Percentiles rank a stretch among this genome's conserved stretches.
phyloP scores from a whole-genome alignment of 2,113 vertebrate genomes.

The Narcine bancroftii region DNA sequence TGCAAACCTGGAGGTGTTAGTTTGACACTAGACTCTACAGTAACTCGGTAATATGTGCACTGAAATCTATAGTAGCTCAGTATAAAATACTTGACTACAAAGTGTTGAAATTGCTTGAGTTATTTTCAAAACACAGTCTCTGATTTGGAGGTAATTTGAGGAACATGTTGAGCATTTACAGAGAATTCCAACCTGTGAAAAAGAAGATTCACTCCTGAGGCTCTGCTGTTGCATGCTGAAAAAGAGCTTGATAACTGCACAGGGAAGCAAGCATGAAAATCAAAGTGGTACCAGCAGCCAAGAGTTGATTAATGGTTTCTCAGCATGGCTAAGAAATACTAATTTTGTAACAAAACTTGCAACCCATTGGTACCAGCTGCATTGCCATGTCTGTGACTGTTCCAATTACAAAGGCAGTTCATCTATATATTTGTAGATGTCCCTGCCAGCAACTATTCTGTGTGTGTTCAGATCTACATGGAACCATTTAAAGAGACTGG shows the following conservation, averaged over 20 bases:
- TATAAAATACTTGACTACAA: too few species aligned
- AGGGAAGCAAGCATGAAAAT: not conserved
- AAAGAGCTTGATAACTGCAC: not conserved
- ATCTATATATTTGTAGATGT: not conserved
- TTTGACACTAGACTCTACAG: too few species aligned
- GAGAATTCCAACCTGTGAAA: not conserved
- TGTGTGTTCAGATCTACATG: not conserved
- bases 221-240: not conserved
- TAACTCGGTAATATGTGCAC: too few species aligned
- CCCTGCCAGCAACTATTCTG: not conserved
- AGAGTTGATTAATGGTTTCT: not conserved
- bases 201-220: not conserved
- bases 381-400: not conserved
- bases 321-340: too few species aligned
- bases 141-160: not conserved
- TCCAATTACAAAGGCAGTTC: too few species aligned
- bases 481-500: not conserved
- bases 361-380: not conserved
- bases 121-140: not conserved
- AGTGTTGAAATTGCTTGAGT: not conserved
- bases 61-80: too few species aligned
- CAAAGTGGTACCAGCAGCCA: not conserved
- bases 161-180: not conserved
- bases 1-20: too few species aligned
- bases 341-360: not conserved